A percentile compares a stretch with the other conserved stretches of the same genome.
These are phyloP conservation scores for Psittacara wagleri DNA, from an alignment of 2,113 vertebrate species.

Conservation along the genomic window DNA sequence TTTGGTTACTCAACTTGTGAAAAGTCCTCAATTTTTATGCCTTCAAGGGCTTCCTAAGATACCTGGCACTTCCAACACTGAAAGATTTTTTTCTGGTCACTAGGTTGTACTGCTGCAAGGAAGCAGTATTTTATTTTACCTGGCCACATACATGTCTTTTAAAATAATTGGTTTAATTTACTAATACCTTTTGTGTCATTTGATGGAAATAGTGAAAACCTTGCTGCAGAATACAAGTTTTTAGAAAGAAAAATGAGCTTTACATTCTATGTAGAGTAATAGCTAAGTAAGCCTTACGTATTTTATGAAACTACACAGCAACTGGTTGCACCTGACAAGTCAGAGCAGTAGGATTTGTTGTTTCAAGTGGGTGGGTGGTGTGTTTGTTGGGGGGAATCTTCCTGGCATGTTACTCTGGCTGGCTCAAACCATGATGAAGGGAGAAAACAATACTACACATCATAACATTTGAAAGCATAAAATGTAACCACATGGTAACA, in stretches of 20 bases:
- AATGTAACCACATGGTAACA: neutral
- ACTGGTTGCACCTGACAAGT: neutral
- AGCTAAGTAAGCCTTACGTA: neutral
- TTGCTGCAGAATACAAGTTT: neutral
- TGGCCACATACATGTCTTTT: neutral
- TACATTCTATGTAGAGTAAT: neutral
- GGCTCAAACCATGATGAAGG: neutral
- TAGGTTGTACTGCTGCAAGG: neutral
- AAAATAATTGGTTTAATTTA: neutral
- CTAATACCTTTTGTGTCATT: neutral
- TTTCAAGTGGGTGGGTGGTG: neutral
- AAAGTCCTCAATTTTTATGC: neutral
- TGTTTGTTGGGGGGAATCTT: neutral
- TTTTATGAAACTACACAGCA: neutral
- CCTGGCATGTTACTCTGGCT: neutral
- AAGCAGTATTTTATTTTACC: neutral
- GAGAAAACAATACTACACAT: neutral
- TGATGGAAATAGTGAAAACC: neutral
- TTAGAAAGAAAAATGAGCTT: neutral
- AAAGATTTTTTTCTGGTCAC: neutral
- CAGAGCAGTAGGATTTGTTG: neutral
- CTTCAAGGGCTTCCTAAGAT: neutral
- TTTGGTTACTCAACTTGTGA: neutral
- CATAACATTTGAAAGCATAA: neutral
- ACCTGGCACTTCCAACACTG: neutral